phyloP scores from a whole-genome alignment of 2,113 vertebrate species.

The Nycticebus coucang region DNA sequence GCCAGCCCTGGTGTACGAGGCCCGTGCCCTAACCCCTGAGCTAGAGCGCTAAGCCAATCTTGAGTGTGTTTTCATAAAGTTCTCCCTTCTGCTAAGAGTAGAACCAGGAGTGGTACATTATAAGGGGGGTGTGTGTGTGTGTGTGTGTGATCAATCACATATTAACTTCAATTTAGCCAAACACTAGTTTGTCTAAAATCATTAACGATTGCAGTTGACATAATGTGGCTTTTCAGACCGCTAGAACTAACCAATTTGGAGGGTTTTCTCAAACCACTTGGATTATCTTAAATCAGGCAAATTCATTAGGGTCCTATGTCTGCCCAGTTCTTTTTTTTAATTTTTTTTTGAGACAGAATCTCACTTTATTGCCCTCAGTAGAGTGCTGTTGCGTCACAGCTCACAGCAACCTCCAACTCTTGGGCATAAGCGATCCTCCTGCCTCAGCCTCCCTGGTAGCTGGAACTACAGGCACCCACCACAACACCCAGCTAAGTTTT shows the following conservation, averaged over 20 bases:
- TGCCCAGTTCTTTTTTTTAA: not conserved
- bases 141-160: too few relatives aligned
- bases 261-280: slow-evolving; percentile 48
- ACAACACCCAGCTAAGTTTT: too few relatives aligned
- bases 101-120: not conserved
- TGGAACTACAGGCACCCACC: too few relatives aligned
- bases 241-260: not conserved
- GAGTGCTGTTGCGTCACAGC: too few relatives aligned
- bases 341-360: too few relatives aligned
- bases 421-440: too few relatives aligned
- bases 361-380: too few relatives aligned
- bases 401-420: too few relatives aligned
- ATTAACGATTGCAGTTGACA: not conserved
- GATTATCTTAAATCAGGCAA: slow-evolving; percentile 19
- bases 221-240: not conserved
- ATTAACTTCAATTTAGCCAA: not conserved
- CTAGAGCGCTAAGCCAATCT: not conserved
- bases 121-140: not conserved
- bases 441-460: too few relatives aligned
- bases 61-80: not conserved
- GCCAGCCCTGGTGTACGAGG: too few relatives aligned
- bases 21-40: too few relatives aligned
- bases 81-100: not conserved
- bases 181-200: not conserved
- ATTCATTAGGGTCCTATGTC: slow-evolving; percentile 33